Percentiles rank a stretch among this genome's conserved stretches.
These are phyloP conservation scores for Cuniculus paca DNA, from an alignment of 2,797 vertebrate species.

Conservation along the genomic window DNA sequence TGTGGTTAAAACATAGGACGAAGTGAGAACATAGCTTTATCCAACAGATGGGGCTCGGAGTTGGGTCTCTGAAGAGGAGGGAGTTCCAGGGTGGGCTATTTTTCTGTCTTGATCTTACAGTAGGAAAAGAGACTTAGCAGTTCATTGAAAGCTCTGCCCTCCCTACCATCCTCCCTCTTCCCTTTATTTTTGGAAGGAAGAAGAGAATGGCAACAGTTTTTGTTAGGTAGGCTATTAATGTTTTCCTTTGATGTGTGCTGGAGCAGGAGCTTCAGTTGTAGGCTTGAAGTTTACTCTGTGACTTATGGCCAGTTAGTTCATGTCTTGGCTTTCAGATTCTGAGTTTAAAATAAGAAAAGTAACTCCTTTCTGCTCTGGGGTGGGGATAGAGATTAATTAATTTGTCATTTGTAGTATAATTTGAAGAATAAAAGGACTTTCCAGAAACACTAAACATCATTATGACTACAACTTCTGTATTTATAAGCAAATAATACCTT, in stretches of 20 bases:
- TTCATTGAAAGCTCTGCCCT: constrained; percentile 20
- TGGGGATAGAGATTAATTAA: constrained; percentile 52
- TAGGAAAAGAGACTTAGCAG: neutral
- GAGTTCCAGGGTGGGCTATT: neutral
- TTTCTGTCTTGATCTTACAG: neutral
- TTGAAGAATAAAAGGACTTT: constrained; percentile 63
- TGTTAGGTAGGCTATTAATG: neutral
- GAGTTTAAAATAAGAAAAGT: constrained; percentile 27
- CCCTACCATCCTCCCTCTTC: neutral
- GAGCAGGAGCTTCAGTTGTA: constrained; percentile 28
- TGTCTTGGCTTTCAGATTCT: constrained; percentile 52
- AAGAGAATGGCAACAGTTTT: neutral
- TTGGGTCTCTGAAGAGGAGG: neutral
- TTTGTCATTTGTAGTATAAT: constrained; percentile 66
- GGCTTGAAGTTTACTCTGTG: constrained; percentile 23
- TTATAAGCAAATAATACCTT: constrained; percentile 62
- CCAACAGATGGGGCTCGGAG: neutral
- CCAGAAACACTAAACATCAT: constrained; percentile 63
- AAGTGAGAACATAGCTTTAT: neutral
- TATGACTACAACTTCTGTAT: constrained; percentile 63
- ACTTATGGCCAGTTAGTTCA: constrained; percentile 22
- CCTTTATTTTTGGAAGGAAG: constrained; percentile 9
- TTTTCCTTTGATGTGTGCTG: constrained; percentile 30
- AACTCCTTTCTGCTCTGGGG: constrained; percentile 48
- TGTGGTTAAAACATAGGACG: neutral